phyloP scores from a whole-genome alignment of 2,797 vertebrate genomes.

The Danio kyathit region DNA sequence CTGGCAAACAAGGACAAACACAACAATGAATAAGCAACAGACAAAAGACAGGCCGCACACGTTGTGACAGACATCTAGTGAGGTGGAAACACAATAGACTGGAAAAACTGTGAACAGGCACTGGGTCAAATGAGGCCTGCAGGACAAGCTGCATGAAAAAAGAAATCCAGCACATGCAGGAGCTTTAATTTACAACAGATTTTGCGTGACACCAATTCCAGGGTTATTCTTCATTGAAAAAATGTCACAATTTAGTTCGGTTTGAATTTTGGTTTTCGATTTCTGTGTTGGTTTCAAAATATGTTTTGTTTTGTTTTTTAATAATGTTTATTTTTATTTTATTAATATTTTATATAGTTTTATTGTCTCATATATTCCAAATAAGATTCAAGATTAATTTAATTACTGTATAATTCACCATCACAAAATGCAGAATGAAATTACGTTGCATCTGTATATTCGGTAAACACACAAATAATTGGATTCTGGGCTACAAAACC shows the following conservation, averaged over 20 bases:
- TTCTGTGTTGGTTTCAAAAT: neutral
- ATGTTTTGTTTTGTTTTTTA: too few species aligned
- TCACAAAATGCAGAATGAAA: too few species aligned
- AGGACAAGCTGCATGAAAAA: constrained; percentile 2
- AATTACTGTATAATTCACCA: too few species aligned
- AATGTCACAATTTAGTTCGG: neutral
- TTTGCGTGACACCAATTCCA: neutral
- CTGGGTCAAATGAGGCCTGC: constrained; percentile 9
- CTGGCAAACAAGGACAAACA: constrained; percentile 69
- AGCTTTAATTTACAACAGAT: neutral
- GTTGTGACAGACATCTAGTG: constrained; percentile 33
- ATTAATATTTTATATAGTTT: neutral
- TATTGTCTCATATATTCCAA: neutral
- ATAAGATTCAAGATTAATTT: too few species aligned
- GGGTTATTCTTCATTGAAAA: neutral
- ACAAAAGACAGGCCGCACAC: constrained; percentile 27
- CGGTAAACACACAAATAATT: too few species aligned
- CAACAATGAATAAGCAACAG: constrained; percentile 29
- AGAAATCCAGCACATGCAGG: neutral
- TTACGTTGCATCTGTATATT: too few species aligned
- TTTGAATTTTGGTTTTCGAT: neutral
- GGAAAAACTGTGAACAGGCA: constrained; percentile 26
- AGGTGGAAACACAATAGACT: constrained; percentile 48
- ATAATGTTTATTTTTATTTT: too few species aligned
- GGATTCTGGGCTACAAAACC: too few species aligned